Evolutionary conservation across 2,113 vertebrate species (phyloP).

Genomic region (Toxotes chatareus): DNA sequence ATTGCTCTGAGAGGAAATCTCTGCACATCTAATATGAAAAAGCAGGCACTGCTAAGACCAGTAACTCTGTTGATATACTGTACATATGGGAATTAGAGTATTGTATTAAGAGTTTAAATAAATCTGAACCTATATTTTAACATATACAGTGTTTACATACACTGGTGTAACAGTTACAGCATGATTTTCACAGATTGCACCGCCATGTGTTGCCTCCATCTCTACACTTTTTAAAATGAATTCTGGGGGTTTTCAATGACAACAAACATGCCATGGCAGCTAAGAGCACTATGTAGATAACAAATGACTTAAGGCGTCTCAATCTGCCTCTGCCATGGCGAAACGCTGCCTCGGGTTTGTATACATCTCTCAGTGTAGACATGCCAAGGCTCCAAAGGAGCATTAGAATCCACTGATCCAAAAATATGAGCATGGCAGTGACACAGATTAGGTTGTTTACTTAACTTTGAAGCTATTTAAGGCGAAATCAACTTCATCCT

Average conservation of each 20-base stretch:
- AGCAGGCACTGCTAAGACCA: no score
- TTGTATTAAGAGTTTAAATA: no score
- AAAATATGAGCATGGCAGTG: slow-evolving; percentile 50
- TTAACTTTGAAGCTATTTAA: slow-evolving; percentile 55
- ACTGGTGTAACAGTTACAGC: not conserved
- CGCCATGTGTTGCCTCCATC: not conserved
- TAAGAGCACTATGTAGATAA: slow-evolving; percentile 29
- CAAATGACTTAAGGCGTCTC: slow-evolving; percentile 4
- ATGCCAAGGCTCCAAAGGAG: slow-evolving; percentile 34
- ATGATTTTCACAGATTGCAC: not conserved
- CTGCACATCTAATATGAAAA: no score
- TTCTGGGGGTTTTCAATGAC: not conserved
- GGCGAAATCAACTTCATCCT: slow-evolving; percentile 38
- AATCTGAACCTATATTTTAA: no score
- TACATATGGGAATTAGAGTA: no score
- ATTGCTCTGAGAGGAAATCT: no score
- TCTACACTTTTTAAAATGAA: not conserved
- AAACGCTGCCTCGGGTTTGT: slow-evolving; percentile 44
- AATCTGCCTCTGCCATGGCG: slow-evolving; percentile 18
- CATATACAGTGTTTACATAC: not conserved
- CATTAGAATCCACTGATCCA: slow-evolving; percentile 25
- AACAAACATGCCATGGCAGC: slow-evolving; percentile 8
- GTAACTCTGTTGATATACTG: no score
- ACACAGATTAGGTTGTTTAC: slow-evolving; percentile 45
- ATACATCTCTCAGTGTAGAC: slow-evolving; percentile 17